A percentile compares a stretch with the other conserved stretches of the same genome.
Evolutionary conservation across 2,113 vertebrate species (phyloP).

Genomic region (Semnornis frantzii): DNA sequence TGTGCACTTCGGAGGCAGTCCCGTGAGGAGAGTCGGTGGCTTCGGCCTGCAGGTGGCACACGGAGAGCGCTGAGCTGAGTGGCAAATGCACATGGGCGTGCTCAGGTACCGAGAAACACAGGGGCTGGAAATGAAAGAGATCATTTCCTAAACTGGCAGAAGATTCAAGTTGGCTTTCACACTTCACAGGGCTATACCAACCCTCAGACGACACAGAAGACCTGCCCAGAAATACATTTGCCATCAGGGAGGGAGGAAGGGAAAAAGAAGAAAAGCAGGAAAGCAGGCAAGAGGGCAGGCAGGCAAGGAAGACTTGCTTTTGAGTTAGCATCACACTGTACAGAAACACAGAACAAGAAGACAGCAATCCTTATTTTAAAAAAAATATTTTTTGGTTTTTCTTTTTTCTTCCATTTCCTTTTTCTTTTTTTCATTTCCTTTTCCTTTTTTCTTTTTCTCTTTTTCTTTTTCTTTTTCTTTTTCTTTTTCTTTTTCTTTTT

Average conservation of each 20-base stretch:
- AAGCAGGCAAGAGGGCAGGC: too few species aligned
- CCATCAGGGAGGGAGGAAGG: neutral
- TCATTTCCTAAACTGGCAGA: neutral
- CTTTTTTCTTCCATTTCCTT: too few species aligned
- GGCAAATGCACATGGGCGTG: neutral
- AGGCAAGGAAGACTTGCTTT: neutral
- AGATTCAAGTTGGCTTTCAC: neutral
- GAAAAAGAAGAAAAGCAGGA: neutral
- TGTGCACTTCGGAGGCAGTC: neutral
- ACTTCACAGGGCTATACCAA: neutral
- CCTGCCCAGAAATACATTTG: neutral
- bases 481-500: too few species aligned
- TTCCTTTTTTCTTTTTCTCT: too few species aligned
- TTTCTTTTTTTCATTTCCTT: too few species aligned
- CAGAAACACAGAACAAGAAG: neutral
- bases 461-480: too few species aligned
- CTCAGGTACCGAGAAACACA: too few species aligned
- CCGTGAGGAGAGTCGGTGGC: neutral
- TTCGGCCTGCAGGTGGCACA: neutral
- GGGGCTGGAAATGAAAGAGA: neutral
- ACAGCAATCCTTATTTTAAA: neutral
- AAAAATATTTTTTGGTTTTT: too few species aligned
- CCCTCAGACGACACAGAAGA: neutral
- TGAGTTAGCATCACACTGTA: neutral
- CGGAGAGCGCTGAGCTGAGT: neutral